phyloP scores from a whole-genome alignment of 2,888 invertebrate genomes.

The Stratiomys singularior region DNA sequence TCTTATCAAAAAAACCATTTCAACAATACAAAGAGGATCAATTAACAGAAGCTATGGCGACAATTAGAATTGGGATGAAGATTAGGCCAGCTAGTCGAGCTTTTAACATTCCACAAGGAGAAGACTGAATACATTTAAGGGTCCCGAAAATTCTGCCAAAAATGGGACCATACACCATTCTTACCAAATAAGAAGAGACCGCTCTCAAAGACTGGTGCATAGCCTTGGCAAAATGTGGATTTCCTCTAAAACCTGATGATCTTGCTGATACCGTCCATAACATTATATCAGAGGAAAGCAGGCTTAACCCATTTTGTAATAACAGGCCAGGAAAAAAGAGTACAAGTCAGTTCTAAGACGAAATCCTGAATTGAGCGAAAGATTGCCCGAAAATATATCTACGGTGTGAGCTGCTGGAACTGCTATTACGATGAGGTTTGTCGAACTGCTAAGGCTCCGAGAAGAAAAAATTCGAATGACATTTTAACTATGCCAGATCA shows the following conservation, averaged over 20 bases:
- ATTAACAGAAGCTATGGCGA: background rate
- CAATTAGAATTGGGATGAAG: background rate
- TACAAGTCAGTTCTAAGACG: background rate
- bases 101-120: background rate
- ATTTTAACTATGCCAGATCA: background rate
- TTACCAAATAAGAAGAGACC: background rate
- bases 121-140: background rate
- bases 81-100: background rate
- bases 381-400: background rate
- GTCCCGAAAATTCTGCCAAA: background rate
- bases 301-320: background rate
- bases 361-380: background rate
- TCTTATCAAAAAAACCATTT: background rate
- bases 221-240: conserved; percentile 4
- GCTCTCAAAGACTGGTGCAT: background rate
- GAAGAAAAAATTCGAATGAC: background rate
- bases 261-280: background rate
- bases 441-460: background rate
- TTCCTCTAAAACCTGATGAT: background rate
- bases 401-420: background rate
- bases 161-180: conserved; percentile 2
- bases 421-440: background rate
- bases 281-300: background rate
- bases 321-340: background rate
- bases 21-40: background rate